phyloP scores from a whole-genome alignment of 2,888 invertebrate genomes.

The Heteromurus nitidus region DNA sequence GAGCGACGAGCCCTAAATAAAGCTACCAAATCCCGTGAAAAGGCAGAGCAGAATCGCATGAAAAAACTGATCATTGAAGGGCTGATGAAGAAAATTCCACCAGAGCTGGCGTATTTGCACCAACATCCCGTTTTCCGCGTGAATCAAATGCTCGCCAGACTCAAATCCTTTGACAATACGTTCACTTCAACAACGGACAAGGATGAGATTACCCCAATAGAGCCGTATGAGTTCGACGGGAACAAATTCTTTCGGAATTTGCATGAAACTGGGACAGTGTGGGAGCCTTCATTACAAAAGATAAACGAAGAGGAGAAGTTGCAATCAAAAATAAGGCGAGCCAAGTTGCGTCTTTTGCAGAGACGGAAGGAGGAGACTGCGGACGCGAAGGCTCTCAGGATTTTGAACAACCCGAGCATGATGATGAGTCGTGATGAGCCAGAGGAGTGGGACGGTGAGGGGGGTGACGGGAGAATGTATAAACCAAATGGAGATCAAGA shows the following conservation, averaged over 20 bases:
- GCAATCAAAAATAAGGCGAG: slow-evolving; percentile 59
- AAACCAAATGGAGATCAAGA: not conserved
- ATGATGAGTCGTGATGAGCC: not conserved
- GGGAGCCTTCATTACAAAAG: slow-evolving; percentile 54
- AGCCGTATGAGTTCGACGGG: slow-evolving; percentile 66
- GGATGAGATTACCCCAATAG: slow-evolving; percentile 54
- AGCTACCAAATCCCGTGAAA: slow-evolving; percentile 33
- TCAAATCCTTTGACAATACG: slow-evolving; percentile 29
- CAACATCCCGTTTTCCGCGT: slow-evolving; percentile 66
- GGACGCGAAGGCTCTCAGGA: slow-evolving; percentile 39
- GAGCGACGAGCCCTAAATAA: slow-evolving; percentile 29
- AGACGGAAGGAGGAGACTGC: slow-evolving; percentile 47
- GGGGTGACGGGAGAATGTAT: not conserved
- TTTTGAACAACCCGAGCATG: slow-evolving; percentile 9
- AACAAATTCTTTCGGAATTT: slow-evolving; percentile 62
- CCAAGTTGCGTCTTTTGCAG: slow-evolving; percentile 55
- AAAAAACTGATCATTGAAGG: slow-evolving; percentile 63
- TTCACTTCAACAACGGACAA: not conserved
- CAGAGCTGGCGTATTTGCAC: slow-evolving; percentile 44
- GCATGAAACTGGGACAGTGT: slow-evolving; percentile 49
- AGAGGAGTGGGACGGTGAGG: not conserved
- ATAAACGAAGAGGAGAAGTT: slow-evolving; percentile 42
- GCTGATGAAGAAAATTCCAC: slow-evolving; percentile 48
- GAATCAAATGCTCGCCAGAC: slow-evolving; percentile 52
- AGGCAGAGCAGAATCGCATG: slow-evolving; percentile 57